phyloP scores from a whole-genome alignment of 2,113 vertebrate genomes.

The Nyctibius bracteatus region DNA sequence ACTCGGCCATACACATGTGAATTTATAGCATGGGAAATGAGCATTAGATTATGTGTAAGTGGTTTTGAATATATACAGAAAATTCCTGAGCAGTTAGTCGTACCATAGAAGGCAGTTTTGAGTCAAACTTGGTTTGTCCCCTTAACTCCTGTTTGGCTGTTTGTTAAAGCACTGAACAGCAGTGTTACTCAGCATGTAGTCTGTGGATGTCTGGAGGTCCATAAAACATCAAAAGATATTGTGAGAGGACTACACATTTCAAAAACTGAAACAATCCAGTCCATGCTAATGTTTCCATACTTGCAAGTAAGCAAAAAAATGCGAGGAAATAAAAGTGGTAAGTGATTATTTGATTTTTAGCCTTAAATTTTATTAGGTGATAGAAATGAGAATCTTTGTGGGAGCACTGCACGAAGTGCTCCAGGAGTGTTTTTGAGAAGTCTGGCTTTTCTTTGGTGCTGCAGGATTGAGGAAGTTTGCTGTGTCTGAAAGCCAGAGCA shows the following conservation, averaged over 20 bases:
- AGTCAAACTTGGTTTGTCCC: slow-evolving; percentile 13
- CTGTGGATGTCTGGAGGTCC: background rate
- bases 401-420: background rate
- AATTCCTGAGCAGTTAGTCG: slow-evolving; percentile 15
- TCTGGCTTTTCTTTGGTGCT: background rate
- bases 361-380: background rate
- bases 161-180: slow-evolving; percentile 14
- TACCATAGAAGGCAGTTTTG: background rate
- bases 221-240: slow-evolving; percentile 25
- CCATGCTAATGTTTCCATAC: background rate
- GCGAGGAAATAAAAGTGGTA: background rate
- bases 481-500: background rate
- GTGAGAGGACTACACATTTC: background rate
- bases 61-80: background rate
- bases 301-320: background rate
- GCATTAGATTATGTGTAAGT: background rate
- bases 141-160: background rate
- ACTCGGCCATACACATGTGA: background rate
- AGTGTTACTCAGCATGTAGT: slow-evolving; percentile 9
- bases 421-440: background rate
- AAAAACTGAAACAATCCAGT: background rate
- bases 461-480: background rate
- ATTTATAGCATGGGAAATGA: background rate
- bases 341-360: background rate
- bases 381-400: background rate